Conservation (phyloP, 2,888 invertebrate genomes). For the Acleris literana region DNA sequence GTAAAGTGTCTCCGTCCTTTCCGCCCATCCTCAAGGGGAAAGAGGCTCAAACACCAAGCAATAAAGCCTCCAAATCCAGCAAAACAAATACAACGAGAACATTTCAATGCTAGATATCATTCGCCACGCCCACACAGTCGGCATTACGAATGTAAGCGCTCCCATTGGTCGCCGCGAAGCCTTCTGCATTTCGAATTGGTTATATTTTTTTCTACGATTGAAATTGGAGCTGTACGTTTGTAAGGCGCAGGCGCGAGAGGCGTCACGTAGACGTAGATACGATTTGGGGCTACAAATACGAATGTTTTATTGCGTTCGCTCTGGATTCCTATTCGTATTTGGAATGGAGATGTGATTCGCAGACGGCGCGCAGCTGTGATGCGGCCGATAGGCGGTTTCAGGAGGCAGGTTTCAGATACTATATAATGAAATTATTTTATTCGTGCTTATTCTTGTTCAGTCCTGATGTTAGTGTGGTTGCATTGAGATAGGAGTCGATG, state of each 20-base stretch:
- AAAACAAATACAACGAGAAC: slow-evolving; percentile 81
- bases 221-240: slow-evolving; percentile 79
- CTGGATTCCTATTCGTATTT: slow-evolving; percentile 78
- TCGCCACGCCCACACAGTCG: slow-evolving; percentile 82
- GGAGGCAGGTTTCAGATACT: slow-evolving; percentile 14
- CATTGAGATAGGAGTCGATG: no score
- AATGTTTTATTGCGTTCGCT: slow-evolving; percentile 82
- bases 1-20: slow-evolving; percentile 73
- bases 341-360: slow-evolving; percentile 71
- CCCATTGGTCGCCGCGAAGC: slow-evolving; percentile 80
- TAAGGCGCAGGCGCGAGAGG: slow-evolving; percentile 76
- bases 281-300: slow-evolving; percentile 62
- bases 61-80: slow-evolving; percentile 80
- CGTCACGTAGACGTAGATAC: slow-evolving; percentile 81
- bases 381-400: slow-evolving; percentile 22
- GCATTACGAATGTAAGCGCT: slow-evolving; percentile 81
- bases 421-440: background rate
- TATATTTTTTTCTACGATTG: slow-evolving; percentile 83
- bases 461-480: no score
- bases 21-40: slow-evolving; percentile 78
- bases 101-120: slow-evolving; percentile 85
- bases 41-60: slow-evolving; percentile 79
- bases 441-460: no score
- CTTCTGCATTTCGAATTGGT: slow-evolving; percentile 82
- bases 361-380: slow-evolving; percentile 72